phyloP scores from a whole-genome alignment of 2,888 invertebrate species.

The Pristionchus japonicus region DNA sequence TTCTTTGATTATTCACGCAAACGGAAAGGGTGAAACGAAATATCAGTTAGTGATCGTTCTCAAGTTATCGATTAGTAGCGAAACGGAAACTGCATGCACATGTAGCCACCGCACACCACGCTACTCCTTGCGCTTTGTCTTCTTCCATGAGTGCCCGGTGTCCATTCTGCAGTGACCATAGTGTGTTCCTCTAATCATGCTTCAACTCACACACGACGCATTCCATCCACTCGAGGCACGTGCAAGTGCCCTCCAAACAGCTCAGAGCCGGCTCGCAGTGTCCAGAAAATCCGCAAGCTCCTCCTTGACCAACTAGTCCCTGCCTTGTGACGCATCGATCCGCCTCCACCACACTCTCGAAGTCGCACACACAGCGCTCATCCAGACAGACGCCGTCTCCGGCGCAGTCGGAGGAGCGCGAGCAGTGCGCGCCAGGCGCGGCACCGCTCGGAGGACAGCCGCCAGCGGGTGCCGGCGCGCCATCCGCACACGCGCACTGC shows the following conservation, averaged over 20 bases:
- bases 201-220: background rate
- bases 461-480: background rate
- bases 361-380: constrained; percentile 45
- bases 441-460: background rate
- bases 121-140: background rate
- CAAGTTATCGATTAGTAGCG: constrained; percentile 5
- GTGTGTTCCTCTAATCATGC: too few relatives aligned
- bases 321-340: constrained; percentile 56
- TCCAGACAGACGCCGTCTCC: constrained; percentile 41
- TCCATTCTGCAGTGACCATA: background rate
- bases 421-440: constrained; percentile 16
- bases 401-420: background rate
- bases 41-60: background rate
- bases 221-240: constrained; percentile 54
- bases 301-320: constrained; percentile 54
- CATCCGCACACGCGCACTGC: constrained; percentile 7
- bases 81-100: constrained; percentile 14
- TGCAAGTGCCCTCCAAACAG: constrained; percentile 64
- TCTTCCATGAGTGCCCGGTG: background rate
- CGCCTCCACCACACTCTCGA: constrained; percentile 11
- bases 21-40: constrained; percentile 26
- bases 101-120: constrained; percentile 5
- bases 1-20: background rate
- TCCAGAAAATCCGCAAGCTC: constrained; percentile 54
- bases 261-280: constrained; percentile 56